These are phyloP conservation scores for Anguilla japonica DNA, from an alignment of 2,113 vertebrate species.

Conservation along the genomic window DNA sequence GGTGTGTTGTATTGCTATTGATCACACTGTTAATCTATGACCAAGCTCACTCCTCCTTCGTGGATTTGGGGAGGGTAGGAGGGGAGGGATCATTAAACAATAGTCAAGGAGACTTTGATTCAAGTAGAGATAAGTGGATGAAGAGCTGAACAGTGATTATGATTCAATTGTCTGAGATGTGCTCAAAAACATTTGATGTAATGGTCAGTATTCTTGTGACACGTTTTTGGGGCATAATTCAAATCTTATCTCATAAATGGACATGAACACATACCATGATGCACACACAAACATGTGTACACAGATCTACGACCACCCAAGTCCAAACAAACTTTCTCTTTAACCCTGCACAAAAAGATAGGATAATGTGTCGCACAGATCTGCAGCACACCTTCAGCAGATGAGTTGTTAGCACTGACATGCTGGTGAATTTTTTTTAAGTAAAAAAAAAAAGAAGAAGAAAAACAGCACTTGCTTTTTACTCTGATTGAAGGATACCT, in stretches of 20 bases:
- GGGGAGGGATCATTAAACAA: conserved; percentile 81
- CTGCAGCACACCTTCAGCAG: no score
- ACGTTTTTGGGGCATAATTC: background rate
- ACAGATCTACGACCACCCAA: no score
- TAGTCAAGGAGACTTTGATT: conserved; percentile 84
- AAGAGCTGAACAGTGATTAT: conserved; percentile 55
- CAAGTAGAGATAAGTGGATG: conserved; percentile 69
- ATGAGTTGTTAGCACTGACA: no score
- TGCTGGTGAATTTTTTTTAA: no score
- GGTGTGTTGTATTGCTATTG: conserved; percentile 91
- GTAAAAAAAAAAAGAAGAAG: no score
- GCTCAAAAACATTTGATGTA: conserved; percentile 38
- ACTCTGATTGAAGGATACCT: no score
- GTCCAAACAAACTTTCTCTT: no score
- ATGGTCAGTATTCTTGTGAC: background rate
- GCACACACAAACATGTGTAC: no score
- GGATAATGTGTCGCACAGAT: no score
- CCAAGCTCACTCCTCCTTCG: conserved; percentile 83
- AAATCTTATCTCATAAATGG: background rate
- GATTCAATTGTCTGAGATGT: conserved; percentile 57
- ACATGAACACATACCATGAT: background rate
- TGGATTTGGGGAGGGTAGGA: conserved; percentile 60
- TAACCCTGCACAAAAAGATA: no score
- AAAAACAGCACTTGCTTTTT: no score
- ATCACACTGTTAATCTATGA: conserved; percentile 96